phyloP scores from a whole-genome alignment of 2,797 vertebrate species.

The Monodelphis domestica region DNA sequence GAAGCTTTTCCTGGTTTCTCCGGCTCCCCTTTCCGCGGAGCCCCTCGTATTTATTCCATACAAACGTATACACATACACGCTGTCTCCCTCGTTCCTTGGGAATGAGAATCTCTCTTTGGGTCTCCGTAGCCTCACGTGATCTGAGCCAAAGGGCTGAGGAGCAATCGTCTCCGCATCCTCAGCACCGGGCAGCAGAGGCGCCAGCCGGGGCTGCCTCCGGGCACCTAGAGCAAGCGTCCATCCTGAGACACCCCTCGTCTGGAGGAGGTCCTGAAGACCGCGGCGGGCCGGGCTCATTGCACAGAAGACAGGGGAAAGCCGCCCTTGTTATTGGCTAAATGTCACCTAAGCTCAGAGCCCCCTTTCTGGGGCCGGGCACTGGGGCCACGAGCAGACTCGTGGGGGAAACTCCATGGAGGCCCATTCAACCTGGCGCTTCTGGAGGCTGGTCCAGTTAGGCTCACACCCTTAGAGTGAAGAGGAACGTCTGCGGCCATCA shows the following conservation, averaged over 20 bases:
- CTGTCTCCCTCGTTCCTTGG: not conserved
- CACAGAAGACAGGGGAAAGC: not conserved
- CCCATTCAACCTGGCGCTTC: not conserved
- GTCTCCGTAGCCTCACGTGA: too few species aligned
- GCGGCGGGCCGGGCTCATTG: not conserved
- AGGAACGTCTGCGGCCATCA: not conserved
- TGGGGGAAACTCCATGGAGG: not conserved
- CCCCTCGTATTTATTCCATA: not conserved
- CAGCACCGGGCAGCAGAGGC: too few species aligned
- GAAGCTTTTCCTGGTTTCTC: not conserved
- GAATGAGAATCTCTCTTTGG: not conserved
- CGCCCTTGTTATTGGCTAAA: too few species aligned
- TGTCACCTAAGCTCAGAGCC: not conserved
- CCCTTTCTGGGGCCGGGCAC: too few species aligned
- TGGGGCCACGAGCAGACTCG: too few species aligned
- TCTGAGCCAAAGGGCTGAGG: too few species aligned
- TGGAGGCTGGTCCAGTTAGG: not conserved
- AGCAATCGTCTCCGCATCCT: too few species aligned
- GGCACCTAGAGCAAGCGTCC: too few species aligned
- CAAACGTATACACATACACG: not conserved
- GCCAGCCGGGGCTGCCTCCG: too few species aligned
- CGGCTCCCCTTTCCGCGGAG: too few species aligned
- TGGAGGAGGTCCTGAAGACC: not conserved
- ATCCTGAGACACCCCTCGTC: too few species aligned
- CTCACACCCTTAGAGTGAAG: not conserved